phyloP scores from a whole-genome alignment of 2,113 vertebrate genomes.

The Cygnus atratus region DNA sequence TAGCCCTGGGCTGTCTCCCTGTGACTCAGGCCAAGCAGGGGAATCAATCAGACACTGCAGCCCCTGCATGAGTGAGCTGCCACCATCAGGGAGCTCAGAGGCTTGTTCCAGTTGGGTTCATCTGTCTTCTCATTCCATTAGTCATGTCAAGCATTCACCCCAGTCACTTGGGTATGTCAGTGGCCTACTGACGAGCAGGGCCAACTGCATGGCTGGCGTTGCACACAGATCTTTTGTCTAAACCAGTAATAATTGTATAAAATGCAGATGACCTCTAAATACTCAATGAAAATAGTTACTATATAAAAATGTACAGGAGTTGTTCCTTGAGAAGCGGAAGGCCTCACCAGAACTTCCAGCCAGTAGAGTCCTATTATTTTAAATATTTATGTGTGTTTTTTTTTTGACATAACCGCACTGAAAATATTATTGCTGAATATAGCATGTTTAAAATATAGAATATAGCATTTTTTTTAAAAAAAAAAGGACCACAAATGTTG shows the following conservation, averaged over 20 bases:
- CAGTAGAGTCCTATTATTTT: background rate
- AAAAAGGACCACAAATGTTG: background rate
- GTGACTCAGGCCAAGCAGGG: background rate
- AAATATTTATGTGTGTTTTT: background rate
- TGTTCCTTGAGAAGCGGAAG: background rate
- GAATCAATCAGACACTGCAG: background rate
- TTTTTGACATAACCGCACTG: background rate
- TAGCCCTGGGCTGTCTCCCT: background rate
- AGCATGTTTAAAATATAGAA: background rate
- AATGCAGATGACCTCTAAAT: background rate
- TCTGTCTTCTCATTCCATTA: background rate
- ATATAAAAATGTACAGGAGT: background rate
- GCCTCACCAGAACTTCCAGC: background rate
- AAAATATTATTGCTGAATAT: background rate
- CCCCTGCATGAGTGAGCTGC: fast-evolving
- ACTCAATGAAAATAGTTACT: background rate
- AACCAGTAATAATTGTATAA: background rate
- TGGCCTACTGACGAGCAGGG: background rate
- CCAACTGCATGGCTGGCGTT: background rate
- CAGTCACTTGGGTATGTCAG: fast-evolving
- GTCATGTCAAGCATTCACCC: background rate
- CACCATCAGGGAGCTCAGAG: background rate
- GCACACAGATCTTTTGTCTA: background rate
- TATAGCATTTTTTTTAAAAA: background rate
- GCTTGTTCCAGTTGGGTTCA: background rate